Evolutionary conservation across 2,888 invertebrate species (phyloP), one percentile per base, ranked within the genome.

Genomic region (Synanthedon andrenaeformis): DNA sequence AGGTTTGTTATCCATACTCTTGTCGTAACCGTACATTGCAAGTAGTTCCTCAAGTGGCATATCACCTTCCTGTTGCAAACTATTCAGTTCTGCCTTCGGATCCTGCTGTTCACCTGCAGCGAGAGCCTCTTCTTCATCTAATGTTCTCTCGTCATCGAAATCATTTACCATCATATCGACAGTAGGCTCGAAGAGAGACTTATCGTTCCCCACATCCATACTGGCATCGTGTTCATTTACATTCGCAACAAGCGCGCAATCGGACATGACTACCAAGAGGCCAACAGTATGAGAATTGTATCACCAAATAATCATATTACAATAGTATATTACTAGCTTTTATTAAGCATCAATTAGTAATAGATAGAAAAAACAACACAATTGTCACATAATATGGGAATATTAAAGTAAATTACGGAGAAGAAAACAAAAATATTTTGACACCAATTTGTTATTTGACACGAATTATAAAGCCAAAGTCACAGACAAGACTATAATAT

Each of bases 81-180:
- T 95, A 65, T 94, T 93, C 52, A 98, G 90, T 84, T 98, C 98
- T 68, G 94, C 94, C 69, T 93, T 92, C 51, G 95, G 93, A 80
- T 97, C 96, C 66, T 93, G 92, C 51, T 90, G 87, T 82, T 95
- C 95, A 59, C 93, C 92, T 66, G 95, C 95, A 63, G 96, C 96
- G 76, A 97, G 83, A 52, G 96, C 96, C 89, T 98, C 98, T 89
- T 98, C 98, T 88, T 98, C 98, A 78, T 97, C 98, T 75, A 98
- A 79, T 58, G 98, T 98, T 76, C 95, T 91, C 78, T 98, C 98
- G 89, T 98, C 98, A 82, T 98, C 98, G 85, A 96, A 97, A 83
- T 98, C 98, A 91, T 98, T 95, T 60, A 97, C 94, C 90, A 98
- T 93, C 96, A 98, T 96, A 82, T 97, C 97, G 75, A 96, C 93